Evolutionary conservation across 1,140 invertebrate species (phyloP), one percentile per base, ranked within the genome.

Genomic region (Cotesia glomerata): DNA sequence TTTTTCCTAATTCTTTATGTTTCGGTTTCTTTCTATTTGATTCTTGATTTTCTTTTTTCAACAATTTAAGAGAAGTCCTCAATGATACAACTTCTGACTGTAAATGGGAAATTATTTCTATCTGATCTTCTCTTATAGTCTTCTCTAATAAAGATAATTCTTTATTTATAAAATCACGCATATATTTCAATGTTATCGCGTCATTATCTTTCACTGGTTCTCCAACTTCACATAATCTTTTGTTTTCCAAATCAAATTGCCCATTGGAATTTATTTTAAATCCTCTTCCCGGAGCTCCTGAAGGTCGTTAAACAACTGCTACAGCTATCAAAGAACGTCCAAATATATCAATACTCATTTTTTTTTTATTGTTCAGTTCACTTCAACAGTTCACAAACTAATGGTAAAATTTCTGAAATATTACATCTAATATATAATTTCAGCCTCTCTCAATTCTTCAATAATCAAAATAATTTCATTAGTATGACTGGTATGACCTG

Each of bases 311-410:
- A 16, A 18, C 49, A 7, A 13, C 32, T 51, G 13, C 54, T 62
- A 35, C 32, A 16, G 45, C 39, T 34, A 16, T 45, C n/a, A 62
- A 49, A 5, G 61, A 14, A 16, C 71, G 74, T 71, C 74, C 71
- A 56, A 75, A 75, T 49, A 73, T 66, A 35, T 75, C 74, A 11
- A 72, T 54, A 65, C 70, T 72, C 52, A 66, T 72, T n/a, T 2
- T n/a, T n/a, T n/a, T 56, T 39, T 39, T 7, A 39, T 8, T n/a
- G 5, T 52, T 39, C 7, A 39, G 7, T 64, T 34, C 39, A 13
- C 39, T 26, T 26, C 18, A 26, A 49, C 18, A 4, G 39, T 61
- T 16, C 2, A 36, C 34, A 11, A 52, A 11, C 2, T 52, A 34
- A 34, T 26, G 9, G 18, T 32, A 34, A 32, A 35, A 7, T 5